Evolutionary conservation across 2,888 invertebrate species (phyloP), one percentile per base, ranked within the genome.

Genomic region (Heliconius hortense): DNA sequence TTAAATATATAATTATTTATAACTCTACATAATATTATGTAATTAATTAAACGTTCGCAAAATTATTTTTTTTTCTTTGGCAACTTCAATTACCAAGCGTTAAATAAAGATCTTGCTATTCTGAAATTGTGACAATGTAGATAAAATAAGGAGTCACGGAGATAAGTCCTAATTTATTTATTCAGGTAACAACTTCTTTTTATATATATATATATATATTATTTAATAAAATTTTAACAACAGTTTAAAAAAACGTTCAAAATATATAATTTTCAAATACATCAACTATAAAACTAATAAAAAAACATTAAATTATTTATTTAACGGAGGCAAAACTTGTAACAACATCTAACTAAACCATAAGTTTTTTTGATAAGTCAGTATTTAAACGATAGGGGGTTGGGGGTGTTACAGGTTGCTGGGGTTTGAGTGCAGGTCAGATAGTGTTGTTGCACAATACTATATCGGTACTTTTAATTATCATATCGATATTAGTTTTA

Each of bases 321-420:
- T 48, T 85, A 84, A 85, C 81, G 85, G 86, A 86, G 84, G 87
- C 79, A 80, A 86, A 91, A 90, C 88, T 91, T 92, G 88, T 90
- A 88, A 88, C 88, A 84, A 88, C 85, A 87, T 89, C 86, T 86
- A 90, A 91, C 86, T 90, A 90, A 90, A 92, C 90, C 92, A 89
- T 93, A 93, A 93, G 93, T 93, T 93, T 93, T n/a, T 93, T 93
- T 93, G 93, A 92, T 92, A 93, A 93, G 92, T 92, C 92, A 91
- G 90, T 93, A 89, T 91, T 93, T 92, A 92, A 93, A 90, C 90
- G 92, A 88, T 87, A 85, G 90, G 90, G 89, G 81, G 90, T 88
- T 82, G 86, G 88, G 88, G 86, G 88, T 82, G 87, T 89, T 91
- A 91, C 92, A 92, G 93, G 92, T 92, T 89, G 90, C 84, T 82